Evolutionary conservation across 2,113 vertebrate genomes (phyloP), one percentile per base, ranked within the genome.

Genomic region (Heterotis niloticus): DNA sequence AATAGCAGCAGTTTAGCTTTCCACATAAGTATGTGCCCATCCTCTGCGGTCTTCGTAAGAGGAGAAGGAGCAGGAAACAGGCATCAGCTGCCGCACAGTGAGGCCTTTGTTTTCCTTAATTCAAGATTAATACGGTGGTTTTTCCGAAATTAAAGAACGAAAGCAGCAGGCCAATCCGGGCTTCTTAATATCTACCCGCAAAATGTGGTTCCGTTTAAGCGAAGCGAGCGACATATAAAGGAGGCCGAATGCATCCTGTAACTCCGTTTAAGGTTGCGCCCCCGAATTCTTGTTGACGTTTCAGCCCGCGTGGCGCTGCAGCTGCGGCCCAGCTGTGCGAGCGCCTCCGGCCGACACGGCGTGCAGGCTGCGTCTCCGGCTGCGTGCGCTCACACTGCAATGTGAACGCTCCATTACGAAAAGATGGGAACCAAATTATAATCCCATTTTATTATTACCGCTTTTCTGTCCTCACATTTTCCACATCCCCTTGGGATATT

Each of bases 201-300:
- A 70, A 70, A 70, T 70, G 64, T 70, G 66, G 65, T 78, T 78
- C 56, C 34, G 66, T 60, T 78, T 78, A 78, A 70, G 54, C 5
- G 28, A 70, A 66, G 54, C 77, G 28, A 71, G 66, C 51, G 16
- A 16, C 7, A 26, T 29, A 78, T 17, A 64, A 60, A 34, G 54
- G 54, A 23, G 77, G 14, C 56, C 26, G 24, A 57, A 12, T 10
- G 24, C 66, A 44, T 52, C 77, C 77, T n/a, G 65, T 57, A 68
- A 68, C 76, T 69, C 57, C 76, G 29, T 71, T 78, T 71, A 70
- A 69, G 77, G 77, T 70, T 69, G 66, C 28, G 77, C 77, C 52
- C 77, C 26, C 23, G 28, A 29, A 60, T 78, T 78, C 70, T 71
- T 78, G 65, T 78, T 34, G 77, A 26, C 70, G 66, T 70, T 59